phyloP scores from a whole-genome alignment of 2,888 invertebrate genomes.

The Acrobasis consociella region DNA sequence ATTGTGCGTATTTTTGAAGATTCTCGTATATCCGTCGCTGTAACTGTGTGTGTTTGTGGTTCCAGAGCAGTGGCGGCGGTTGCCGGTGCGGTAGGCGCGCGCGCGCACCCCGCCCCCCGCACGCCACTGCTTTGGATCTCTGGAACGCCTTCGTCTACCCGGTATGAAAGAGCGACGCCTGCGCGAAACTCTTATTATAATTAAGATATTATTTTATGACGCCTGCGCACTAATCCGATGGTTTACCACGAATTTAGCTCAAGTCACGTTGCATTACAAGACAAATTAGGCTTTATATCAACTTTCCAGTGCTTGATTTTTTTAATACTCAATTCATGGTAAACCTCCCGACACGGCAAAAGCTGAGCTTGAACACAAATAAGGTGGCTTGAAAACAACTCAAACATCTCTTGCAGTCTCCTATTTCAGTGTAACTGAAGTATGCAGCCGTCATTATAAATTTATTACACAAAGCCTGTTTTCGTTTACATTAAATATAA shows the following conservation, averaged over 20 bases:
- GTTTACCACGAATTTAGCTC: too few species aligned
- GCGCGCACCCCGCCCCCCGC: constrained; percentile 86
- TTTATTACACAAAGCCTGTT: constrained; percentile 3
- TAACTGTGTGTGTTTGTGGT: constrained; percentile 80
- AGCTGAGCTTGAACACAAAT: neutral
- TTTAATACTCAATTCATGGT: too few species aligned
- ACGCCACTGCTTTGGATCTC: constrained; percentile 86
- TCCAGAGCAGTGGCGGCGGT: constrained; percentile 84
- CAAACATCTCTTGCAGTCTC: neutral
- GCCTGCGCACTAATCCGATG: neutral
- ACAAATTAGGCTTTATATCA: too few species aligned
- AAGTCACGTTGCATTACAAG: too few species aligned
- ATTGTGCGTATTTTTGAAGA: neutral
- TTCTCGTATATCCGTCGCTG: constrained; percentile 46
- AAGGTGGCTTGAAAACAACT: neutral
- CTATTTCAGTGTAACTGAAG: neutral
- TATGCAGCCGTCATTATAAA: neutral
- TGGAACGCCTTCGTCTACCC: constrained; percentile 86
- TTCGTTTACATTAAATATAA: neutral
- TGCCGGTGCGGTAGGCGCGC: constrained; percentile 82
- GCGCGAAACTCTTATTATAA: constrained; percentile 44
- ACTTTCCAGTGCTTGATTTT: too few species aligned
- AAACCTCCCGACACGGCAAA: neutral
- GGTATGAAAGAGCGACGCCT: constrained; percentile 83
- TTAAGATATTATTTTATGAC: constrained; percentile 7